phyloP scores from a whole-genome alignment of 2,113 vertebrate genomes.

The Aegotheles bennettii region DNA sequence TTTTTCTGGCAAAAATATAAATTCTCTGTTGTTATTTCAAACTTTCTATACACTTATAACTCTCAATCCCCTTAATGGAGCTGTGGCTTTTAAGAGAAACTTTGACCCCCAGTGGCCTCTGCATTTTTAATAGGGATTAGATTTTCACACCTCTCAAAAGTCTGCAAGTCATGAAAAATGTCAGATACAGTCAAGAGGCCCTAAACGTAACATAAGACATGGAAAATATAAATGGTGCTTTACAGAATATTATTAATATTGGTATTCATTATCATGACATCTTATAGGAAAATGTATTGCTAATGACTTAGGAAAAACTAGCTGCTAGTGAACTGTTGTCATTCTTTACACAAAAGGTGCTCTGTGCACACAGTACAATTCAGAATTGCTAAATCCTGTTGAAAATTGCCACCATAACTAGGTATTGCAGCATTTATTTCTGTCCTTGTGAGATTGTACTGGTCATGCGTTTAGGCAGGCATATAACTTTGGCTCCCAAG shows the following conservation, averaged over 20 bases:
- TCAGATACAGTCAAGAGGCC: background rate
- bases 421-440: background rate
- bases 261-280: background rate
- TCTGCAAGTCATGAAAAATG: background rate
- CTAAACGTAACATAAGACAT: background rate
- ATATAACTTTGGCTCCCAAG: background rate
- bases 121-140: background rate
- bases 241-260: background rate
- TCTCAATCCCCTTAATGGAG: background rate
- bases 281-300: background rate
- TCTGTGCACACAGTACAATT: background rate
- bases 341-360: background rate
- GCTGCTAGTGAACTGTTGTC: background rate
- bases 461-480: background rate
- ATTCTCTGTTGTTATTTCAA: background rate
- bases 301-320: background rate
- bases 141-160: background rate
- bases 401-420: background rate
- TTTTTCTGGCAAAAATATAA: background rate
- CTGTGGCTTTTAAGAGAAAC: background rate
- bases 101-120: background rate
- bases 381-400: background rate
- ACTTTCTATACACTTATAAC: background rate
- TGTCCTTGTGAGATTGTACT: background rate
- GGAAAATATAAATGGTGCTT: background rate